phyloP scores from a whole-genome alignment of 2,888 invertebrate species.

The Coenonympha arcania region DNA sequence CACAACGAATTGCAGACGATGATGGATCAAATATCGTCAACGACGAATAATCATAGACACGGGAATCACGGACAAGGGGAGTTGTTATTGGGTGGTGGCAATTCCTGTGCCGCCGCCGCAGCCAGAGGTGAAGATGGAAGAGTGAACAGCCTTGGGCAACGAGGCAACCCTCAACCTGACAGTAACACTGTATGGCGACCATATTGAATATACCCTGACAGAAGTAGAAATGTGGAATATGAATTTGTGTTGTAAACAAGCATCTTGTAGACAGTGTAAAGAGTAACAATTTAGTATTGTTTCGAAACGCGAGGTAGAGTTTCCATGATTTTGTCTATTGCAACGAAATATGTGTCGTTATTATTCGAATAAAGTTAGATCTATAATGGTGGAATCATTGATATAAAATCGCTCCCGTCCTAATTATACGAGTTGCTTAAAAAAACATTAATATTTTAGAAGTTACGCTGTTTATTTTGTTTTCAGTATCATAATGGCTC shows the following conservation, averaged over 20 bases:
- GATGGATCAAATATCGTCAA: slow-evolving; percentile 83
- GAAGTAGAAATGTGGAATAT: neutral
- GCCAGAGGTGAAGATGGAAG: slow-evolving; percentile 74
- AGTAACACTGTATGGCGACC: slow-evolving; percentile 85
- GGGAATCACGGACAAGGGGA: slow-evolving; percentile 58
- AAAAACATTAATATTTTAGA: neutral
- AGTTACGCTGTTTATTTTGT: slow-evolving; percentile 12
- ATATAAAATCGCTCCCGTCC: slow-evolving; percentile 60
- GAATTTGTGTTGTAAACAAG: neutral
- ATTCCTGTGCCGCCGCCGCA: slow-evolving; percentile 73
- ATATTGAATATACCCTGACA: slow-evolving; percentile 66
- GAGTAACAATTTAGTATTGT: neutral
- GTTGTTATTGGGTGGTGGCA: slow-evolving; percentile 72
- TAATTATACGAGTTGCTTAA: slow-evolving; percentile 51
- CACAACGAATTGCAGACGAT: slow-evolving; percentile 82
- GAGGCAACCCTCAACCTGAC: slow-evolving; percentile 77
- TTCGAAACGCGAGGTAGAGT: slow-evolving; percentile 3
- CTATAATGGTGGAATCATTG: neutral
- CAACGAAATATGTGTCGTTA: slow-evolving; percentile 56
- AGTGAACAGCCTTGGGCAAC: slow-evolving; percentile 69
- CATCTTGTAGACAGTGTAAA: neutral
- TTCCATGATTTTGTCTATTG: slow-evolving; percentile 34
- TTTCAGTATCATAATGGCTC: neutral
- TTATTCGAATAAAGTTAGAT: slow-evolving; percentile 25
- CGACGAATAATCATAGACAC: slow-evolving; percentile 73